Percentiles rank a stretch among this genome's conserved stretches.
These are phyloP conservation scores for Drosophila tristis DNA, from an alignment of 1,140 invertebrate genomes.

Conservation along the genomic window DNA sequence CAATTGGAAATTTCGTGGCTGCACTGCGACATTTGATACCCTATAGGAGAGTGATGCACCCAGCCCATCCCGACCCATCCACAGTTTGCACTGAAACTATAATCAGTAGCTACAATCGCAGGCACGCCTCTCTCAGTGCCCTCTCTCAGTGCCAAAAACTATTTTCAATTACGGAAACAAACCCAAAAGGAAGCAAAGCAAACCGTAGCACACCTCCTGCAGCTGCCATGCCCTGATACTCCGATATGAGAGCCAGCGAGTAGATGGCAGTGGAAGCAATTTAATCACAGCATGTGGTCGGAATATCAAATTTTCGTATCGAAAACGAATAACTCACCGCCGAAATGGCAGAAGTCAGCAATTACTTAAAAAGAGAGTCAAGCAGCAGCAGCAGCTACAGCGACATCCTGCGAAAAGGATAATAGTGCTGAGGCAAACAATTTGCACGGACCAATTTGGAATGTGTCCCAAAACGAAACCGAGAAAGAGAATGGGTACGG, in stretches of 20 bases:
- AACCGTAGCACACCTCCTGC: constrained; percentile 29
- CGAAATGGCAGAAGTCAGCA: constrained; percentile 74
- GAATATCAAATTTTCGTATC: constrained; percentile 80
- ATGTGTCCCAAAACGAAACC: constrained; percentile 33
- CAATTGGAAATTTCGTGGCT: background rate
- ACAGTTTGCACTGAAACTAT: constrained; percentile 3
- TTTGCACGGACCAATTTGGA: constrained; percentile 62
- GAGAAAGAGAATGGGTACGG: too few species aligned
- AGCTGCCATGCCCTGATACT: constrained; percentile 1
- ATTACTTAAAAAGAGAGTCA: constrained; percentile 70
- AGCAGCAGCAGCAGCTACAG: constrained; percentile 4
- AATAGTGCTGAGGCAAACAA: constrained; percentile 79
- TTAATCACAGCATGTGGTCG: constrained; percentile 81
- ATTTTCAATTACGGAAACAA: constrained; percentile 70
- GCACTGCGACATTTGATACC: too few species aligned
- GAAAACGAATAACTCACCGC: constrained; percentile 65
- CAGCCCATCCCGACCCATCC: background rate
- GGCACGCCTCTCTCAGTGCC: constrained; percentile 46
- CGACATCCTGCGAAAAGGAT: constrained; percentile 68
- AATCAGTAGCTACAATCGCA: constrained; percentile 50
- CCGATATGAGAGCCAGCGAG: constrained; percentile 12
- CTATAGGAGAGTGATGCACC: too few species aligned
- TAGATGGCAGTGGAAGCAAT: constrained; percentile 56
- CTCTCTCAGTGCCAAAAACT: constrained; percentile 58
- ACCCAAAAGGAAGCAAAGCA: background rate